These are phyloP conservation scores for Nycticorax nycticorax DNA, from an alignment of 2,113 vertebrate species.

Conservation along the genomic window DNA sequence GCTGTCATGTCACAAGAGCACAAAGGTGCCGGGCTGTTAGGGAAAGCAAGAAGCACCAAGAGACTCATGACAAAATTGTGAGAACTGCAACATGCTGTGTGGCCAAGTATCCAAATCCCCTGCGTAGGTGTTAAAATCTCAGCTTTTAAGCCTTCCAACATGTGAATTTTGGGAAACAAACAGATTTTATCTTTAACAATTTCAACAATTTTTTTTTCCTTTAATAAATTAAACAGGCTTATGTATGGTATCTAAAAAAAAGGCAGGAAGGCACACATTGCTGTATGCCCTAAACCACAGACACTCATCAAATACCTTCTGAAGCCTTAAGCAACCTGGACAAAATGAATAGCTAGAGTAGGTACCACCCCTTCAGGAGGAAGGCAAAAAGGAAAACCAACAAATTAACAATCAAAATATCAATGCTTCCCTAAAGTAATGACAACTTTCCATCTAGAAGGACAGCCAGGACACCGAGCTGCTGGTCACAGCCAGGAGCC, in stretches of 20 bases:
- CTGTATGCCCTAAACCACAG: not conserved
- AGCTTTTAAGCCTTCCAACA: conserved; percentile 8
- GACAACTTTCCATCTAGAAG: not conserved
- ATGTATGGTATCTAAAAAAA: not conserved
- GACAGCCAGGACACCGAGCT: not conserved
- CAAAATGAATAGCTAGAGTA: not conserved
- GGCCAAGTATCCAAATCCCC: conserved; percentile 8
- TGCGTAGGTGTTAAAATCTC: conserved; percentile 2
- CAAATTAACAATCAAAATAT: not conserved
- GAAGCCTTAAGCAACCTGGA: not conserved
- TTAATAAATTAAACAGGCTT: conserved; percentile 2
- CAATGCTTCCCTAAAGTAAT: not conserved
- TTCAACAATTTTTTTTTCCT: not conserved
- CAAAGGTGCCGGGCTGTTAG: conserved; percentile 9
- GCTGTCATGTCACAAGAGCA: not conserved
- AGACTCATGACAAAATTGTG: not conserved
- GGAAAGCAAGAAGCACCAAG: conserved; percentile 28
- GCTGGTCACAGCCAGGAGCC: not conserved
- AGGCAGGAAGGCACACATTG: not conserved
- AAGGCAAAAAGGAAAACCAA: not conserved
- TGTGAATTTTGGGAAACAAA: conserved; percentile 29
- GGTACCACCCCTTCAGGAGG: not conserved
- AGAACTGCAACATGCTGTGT: not conserved
- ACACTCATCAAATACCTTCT: not conserved
- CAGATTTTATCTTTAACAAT: conserved; percentile 30